These are phyloP conservation scores for Anguilla rostrata DNA, from an alignment of 2,113 vertebrate genomes.

Conservation along the genomic window DNA sequence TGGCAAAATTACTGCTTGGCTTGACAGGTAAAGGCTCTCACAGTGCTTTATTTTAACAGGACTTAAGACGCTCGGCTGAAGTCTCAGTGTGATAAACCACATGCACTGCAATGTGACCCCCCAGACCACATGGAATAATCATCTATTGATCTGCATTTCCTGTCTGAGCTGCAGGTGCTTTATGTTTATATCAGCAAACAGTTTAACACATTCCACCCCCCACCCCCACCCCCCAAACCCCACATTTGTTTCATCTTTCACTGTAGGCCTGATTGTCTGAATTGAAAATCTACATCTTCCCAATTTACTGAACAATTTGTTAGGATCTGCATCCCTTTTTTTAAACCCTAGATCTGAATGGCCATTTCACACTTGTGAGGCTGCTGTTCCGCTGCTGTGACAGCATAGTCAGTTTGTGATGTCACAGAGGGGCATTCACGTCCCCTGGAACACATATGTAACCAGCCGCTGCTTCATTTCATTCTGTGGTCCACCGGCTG, in stretches of 20 bases:
- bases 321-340: no score
- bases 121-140: background rate
- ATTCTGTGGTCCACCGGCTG: background rate
- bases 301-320: no score
- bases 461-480: background rate
- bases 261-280: no score
- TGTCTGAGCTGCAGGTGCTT: background rate
- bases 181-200: background rate
- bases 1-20: background rate
- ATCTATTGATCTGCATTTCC: background rate
- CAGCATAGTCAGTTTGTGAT: background rate
- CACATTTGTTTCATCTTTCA: no score
- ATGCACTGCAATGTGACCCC: background rate
- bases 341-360: no score
- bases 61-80: background rate
- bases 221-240: no score
- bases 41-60: background rate
- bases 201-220: no score
- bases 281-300: no score
- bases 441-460: background rate
- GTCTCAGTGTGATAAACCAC: background rate
- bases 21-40: background rate
- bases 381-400: no score
- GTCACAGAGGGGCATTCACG: background rate
- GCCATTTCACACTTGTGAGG: no score